A percentile compares a stretch with the other conserved stretches of the same genome.
These are phyloP conservation scores for Melanotaenia duboulayi DNA, from an alignment of 2,113 vertebrate species.

Conservation along the genomic window DNA sequence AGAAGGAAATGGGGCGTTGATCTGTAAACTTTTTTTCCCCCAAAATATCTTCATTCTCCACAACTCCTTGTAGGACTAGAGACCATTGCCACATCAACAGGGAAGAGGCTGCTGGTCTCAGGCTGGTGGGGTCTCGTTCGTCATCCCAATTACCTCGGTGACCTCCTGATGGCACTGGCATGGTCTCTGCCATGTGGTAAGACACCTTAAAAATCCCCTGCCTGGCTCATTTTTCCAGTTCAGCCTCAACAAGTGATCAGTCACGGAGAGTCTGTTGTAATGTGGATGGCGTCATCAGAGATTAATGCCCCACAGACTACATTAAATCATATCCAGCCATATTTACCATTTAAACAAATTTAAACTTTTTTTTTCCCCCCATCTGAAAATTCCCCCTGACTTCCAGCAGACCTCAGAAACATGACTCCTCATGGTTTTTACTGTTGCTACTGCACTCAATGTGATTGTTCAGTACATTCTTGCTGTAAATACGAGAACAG, in stretches of 20 bases:
- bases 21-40: not conserved
- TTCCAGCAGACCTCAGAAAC: not conserved
- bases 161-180: conserved; percentile 91
- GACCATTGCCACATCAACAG: conserved; percentile 90
- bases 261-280: not conserved
- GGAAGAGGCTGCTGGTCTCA: conserved; percentile 88
- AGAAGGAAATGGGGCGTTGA: not conserved
- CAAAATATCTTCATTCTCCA: not conserved
- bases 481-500: too few species aligned
- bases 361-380: not conserved
- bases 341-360: conserved; percentile 6
- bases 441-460: too few species aligned
- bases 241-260: not conserved
- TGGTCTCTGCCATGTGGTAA: conserved; percentile 94
- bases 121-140: conserved; percentile 94
- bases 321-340: conserved; percentile 1
- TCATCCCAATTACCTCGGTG: conserved; percentile 92
- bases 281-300: conserved; percentile 10
- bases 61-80: conserved; percentile 80
- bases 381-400: not conserved
- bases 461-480: too few species aligned
- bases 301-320: not conserved
- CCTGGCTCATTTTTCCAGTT: not conserved
- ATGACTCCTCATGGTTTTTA: too few species aligned
- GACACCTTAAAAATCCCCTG: conserved; percentile 41